A percentile compares a stretch with the other conserved stretches of the same genome.
Evolutionary conservation across 2,888 invertebrate genomes (phyloP).

Genomic region (Spodoptera picta): DNA sequence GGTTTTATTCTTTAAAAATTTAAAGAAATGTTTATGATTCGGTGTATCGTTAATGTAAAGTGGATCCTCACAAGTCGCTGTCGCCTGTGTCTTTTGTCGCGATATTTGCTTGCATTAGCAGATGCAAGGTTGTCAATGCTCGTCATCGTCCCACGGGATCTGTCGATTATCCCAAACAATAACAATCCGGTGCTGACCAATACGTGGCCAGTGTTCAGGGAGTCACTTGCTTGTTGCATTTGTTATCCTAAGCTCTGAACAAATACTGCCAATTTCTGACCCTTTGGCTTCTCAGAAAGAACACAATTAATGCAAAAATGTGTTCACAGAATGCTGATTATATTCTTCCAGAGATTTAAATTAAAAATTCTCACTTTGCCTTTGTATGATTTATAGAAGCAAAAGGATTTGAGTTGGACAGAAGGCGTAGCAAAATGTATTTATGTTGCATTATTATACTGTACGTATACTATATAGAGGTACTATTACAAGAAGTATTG

Average conservation of each 20-base stretch:
- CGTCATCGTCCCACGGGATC: slow-evolving; percentile 69
- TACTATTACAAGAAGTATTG: too few species aligned
- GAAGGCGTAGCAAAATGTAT: too few species aligned
- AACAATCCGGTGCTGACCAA: slow-evolving; percentile 55
- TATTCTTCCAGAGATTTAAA: slow-evolving; percentile 26
- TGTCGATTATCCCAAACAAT: slow-evolving; percentile 71
- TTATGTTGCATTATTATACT: too few species aligned
- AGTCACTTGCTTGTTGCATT: slow-evolving; percentile 61
- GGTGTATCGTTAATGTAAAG: neutral
- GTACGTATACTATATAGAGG: too few species aligned
- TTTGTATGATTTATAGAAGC: slow-evolving; percentile 25
- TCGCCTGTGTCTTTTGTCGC: slow-evolving; percentile 21
- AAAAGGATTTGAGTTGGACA: slow-evolving; percentile 15
- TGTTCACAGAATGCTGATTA: slow-evolving; percentile 15
- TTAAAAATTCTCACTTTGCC: slow-evolving; percentile 34
- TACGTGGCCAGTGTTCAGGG: slow-evolving; percentile 61
- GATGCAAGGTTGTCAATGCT: slow-evolving; percentile 75
- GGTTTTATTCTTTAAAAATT: too few species aligned
- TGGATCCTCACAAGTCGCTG: slow-evolving; percentile 16
- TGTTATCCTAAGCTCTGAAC: slow-evolving; percentile 73
- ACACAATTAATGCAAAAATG: slow-evolving; percentile 37
- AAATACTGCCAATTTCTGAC: slow-evolving; percentile 66
- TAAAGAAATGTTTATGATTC: too few species aligned
- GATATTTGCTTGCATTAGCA: slow-evolving; percentile 76
- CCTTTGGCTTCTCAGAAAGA: slow-evolving; percentile 54